Evolutionary conservation across 2,888 invertebrate genomes (phyloP), one percentile per base, ranked within the genome.

Genomic region (Dascillus cervinus): DNA sequence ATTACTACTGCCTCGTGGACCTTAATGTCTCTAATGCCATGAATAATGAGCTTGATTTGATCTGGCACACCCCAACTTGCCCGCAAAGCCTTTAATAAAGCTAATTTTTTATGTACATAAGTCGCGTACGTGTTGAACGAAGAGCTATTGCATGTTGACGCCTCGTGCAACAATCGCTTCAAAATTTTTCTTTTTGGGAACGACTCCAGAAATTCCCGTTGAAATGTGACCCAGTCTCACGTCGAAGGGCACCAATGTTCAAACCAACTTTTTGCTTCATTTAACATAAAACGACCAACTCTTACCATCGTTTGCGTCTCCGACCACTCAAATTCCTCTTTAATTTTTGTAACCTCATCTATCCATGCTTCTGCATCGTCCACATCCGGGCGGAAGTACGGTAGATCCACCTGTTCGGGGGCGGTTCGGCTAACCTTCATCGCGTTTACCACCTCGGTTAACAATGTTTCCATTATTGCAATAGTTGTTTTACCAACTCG

Each of bases 111-210:
- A 32, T 42, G 39, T 17, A 49, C 43, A 36, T 49, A 46, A 3
- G 36, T 12, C 13, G 33, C 38, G 23, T 46, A 48, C 3, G 42
- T 46, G 13, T 46, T 45, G 26, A 30, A 43, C 1, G 20, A 11
- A 13, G 25, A 14, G 19, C 41, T 43, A 32, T 36, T 39, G 17
- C 38, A 47, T 5, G 8, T 14, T 5, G 40, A 38, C 3, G 48
- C 46, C n/a, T 47, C 41, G 4, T 12, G 21, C 10, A 47, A 26
- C 17, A 46, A 41, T 3, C 34, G 28, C 17, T 47, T 45, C 9
- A 48, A 26, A 39, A 34, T 46, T 17, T 29, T 28, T 19, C 32
- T 41, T 1, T 30, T 40, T 12, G 47, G 49, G 38, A 49, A 49
- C 13, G 47, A 44, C 11, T 44, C 44, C 5, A 30, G 8, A 46